phyloP scores from a whole-genome alignment of 2,113 vertebrate species.

The Hyla sarda region DNA sequence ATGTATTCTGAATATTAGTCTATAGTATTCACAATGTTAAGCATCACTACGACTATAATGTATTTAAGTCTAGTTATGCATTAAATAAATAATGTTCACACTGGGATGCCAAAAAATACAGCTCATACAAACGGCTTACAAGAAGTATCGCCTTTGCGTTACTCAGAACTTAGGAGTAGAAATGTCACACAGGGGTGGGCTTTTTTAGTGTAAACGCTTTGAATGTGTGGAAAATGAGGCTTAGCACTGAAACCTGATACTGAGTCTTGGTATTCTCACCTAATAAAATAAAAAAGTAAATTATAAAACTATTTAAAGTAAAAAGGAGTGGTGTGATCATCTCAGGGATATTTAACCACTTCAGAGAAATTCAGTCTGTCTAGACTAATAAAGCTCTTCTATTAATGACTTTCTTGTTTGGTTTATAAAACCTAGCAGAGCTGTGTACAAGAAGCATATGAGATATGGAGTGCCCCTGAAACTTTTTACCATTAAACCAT shows the following conservation, averaged over 20 bases:
- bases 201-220: constrained; percentile 44
- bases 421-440: background rate
- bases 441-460: background rate
- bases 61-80: background rate
- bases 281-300: constrained; percentile 54
- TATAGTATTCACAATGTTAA: constrained; percentile 11
- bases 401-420: background rate
- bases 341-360: constrained; percentile 35
- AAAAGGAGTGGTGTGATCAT: constrained; percentile 45
- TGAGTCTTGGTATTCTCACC: constrained; percentile 44
- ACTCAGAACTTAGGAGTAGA: constrained; percentile 46
- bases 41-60: background rate
- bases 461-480: too few species aligned
- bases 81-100: constrained; percentile 29
- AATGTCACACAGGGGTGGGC: constrained; percentile 51
- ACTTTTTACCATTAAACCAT: too few species aligned
- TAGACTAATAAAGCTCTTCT: background rate
- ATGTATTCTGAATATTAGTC: background rate
- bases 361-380: background rate
- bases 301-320: constrained; percentile 27
- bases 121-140: constrained; percentile 43
- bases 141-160: constrained; percentile 48
- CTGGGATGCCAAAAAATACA: constrained; percentile 29
- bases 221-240: constrained; percentile 46
- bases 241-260: constrained; percentile 50